Base-by-base conservation (phyloP, 2,888 invertebrate species). In the Eupeodes latifasciatus region DNA sequence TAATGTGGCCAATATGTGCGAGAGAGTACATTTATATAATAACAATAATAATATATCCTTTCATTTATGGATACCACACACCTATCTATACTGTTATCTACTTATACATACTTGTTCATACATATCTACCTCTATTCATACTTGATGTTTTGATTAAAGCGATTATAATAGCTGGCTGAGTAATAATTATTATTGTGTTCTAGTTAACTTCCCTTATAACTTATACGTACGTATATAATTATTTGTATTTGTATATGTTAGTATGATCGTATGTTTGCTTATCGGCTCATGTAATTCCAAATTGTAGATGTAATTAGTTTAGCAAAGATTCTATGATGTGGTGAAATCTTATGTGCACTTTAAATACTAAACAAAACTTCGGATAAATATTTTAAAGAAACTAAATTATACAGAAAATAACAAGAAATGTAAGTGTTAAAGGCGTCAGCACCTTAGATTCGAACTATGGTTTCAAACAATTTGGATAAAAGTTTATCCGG, bases 71-170 rank as follows among this genome's bases (percentile, higher is more conserved):
- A 51, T 40, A 40, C 40, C 40, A 9, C 40, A 40, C 5, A 27
- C 1, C 27, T 27, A 27, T 27, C 27, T 9, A 40, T 7, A 40
- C 40, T 40, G 40, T 40, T 40, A 40, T 9, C 40, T 5, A 40
- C 9, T 1, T 7, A 61, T 36, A 4, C 5, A 61, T 36, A 36
- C 19, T 27, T 6, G 19, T 19, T 1, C 6, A n/a, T 44, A 1
- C 27, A 27, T n/a, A 34, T 12, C 27, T 66, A 44, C 27, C 27
- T 12, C 11, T n/a, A 51, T 57, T n/a, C 19, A 19, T 57, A 59
- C 57, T 72, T 47, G 59, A 72, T 72, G 34, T 1, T 59, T 72
- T 72, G 72, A 57, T 72, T 72, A 59, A 72, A 72, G 47, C 27
- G 44, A 72, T 72, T 72, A 72, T 72, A 72, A 72, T 34, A 59